These are phyloP conservation scores for Lophotriccus pileatus DNA, from an alignment of 2,797 vertebrate species.

Conservation along the genomic window DNA sequence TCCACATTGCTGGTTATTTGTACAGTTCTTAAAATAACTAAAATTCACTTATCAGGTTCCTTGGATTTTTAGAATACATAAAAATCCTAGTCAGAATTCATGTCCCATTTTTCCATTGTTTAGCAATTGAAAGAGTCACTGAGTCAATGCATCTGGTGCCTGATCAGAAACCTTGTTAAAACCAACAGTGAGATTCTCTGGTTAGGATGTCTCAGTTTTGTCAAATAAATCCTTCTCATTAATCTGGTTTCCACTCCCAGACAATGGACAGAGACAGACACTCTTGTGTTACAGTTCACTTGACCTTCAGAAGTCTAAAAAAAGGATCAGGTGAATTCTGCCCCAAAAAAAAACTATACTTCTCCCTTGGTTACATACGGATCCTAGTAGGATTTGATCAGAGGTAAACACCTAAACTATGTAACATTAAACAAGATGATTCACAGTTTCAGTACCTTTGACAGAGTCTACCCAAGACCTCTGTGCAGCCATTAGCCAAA, in stretches of 20 bases:
- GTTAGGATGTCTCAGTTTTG: not conserved
- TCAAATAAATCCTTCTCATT: constrained; percentile 1
- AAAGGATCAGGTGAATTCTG: not conserved
- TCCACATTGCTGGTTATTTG: not conserved
- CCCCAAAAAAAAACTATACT: not conserved
- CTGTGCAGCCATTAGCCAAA: not conserved
- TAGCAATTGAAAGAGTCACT: not conserved
- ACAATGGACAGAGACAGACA: not conserved
- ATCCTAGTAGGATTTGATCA: not conserved
- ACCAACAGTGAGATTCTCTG: not conserved
- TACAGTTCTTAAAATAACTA: not conserved
- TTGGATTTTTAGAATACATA: not conserved
- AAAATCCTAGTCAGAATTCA: not conserved
- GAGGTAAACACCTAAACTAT: not conserved
- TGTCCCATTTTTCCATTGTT: constrained; percentile 18
- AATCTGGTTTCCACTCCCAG: not conserved
- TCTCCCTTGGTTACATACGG: not conserved
- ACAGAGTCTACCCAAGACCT: not conserved
- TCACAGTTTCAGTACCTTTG: not conserved
- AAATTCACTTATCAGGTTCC: not conserved
- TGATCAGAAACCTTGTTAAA: constrained; percentile 21
- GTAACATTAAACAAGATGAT: not conserved
- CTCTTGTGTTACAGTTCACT: not conserved
- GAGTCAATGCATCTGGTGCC: not conserved
- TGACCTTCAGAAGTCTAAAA: not conserved